Conservation (phyloP, 2,888 invertebrate genomes). For the Galerucella calmariensis region DNA sequence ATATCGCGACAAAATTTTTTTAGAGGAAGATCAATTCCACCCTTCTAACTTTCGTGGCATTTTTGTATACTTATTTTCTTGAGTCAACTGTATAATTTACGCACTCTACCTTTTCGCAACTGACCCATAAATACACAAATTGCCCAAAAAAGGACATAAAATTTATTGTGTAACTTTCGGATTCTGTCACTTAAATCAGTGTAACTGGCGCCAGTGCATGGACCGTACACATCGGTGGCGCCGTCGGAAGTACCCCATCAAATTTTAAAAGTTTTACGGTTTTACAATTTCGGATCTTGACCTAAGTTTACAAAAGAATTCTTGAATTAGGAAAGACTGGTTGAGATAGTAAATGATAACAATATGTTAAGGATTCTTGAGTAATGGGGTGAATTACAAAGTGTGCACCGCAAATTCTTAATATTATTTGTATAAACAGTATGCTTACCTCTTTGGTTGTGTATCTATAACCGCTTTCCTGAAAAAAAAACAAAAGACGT, state of each 20-base stretch:
- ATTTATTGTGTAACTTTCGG: conserved; percentile 27
- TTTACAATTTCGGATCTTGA: conserved; percentile 11
- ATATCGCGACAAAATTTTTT: too few species aligned
- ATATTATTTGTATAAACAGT: too few species aligned
- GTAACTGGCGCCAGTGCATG: conserved; percentile 14
- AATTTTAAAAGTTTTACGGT: conserved; percentile 28
- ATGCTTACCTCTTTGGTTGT: conserved; percentile 24
- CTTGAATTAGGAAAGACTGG: background rate
- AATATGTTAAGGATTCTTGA: background rate
- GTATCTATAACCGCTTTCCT: conserved; percentile 14
- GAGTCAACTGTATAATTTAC: background rate
- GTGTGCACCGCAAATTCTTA: background rate
- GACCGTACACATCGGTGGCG: conserved; percentile 16
- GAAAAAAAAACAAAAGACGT: background rate
- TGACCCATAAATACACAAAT: conserved; percentile 22
- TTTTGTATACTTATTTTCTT: background rate
- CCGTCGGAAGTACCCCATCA: conserved; percentile 29
- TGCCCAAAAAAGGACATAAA: conserved; percentile 19
- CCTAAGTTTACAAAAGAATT: conserved; percentile 9
- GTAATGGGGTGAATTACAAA: background rate
- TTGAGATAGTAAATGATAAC: background rate
- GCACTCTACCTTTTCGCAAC: conserved; percentile 9
- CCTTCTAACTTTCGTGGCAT: too few species aligned
- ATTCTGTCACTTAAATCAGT: conserved; percentile 27
- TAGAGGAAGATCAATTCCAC: too few species aligned